Base-by-base conservation (phyloP, 1,140 invertebrate genomes). In the Lordiphosa stackelbergi region DNA sequence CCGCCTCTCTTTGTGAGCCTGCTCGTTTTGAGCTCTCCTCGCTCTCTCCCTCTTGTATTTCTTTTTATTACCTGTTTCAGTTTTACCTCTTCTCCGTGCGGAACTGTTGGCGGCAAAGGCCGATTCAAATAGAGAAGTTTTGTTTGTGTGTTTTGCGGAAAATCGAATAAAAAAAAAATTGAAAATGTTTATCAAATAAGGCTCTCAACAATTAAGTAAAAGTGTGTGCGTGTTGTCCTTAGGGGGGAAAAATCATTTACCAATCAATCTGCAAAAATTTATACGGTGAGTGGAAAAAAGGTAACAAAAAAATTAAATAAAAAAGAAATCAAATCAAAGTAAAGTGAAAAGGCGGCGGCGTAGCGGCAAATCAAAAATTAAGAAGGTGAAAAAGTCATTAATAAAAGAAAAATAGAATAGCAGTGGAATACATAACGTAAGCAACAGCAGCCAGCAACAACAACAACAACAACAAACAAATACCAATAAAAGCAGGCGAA, bases 351-450 rank as follows among this genome's bases (percentile, higher is more conserved):
- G 41, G 63, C 54, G 63, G 64, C 48, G 38, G 38, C 38, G 38
- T 13, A 41, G 12, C 12, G 38, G 12, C 28, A 54, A 47, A 40
- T 45, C 40, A 49, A 45, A 55, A 35, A 35, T 28, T 45, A 57
- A 57, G 65, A 49, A 79, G 75, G 74, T 81, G 74, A 60, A 81
- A 77, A 81, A 71, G 62, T 64, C 75, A 71, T 68, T 64, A 77
- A 72, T 71, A 72, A 81, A 74, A 68, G 45, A 68, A 81, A 47
- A 66, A 64, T 66, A 59, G 48, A 70, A 74, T 69, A 49, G 62
- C 53, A 48, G 24, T 56, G 69, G 65, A 57, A 6, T 71, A 69
- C 35, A 40, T 37, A 36, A 47, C 28, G 34, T 49, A 11, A 37
- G 34, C 22, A 55, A 46, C 16, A 55, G 19, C 31, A 55, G 9